A percentile compares a stretch with the other conserved stretches of the same genome.
Conservation (phyloP, 2,888 invertebrate genomes). For the Polydrusus pterygomalis region DNA sequence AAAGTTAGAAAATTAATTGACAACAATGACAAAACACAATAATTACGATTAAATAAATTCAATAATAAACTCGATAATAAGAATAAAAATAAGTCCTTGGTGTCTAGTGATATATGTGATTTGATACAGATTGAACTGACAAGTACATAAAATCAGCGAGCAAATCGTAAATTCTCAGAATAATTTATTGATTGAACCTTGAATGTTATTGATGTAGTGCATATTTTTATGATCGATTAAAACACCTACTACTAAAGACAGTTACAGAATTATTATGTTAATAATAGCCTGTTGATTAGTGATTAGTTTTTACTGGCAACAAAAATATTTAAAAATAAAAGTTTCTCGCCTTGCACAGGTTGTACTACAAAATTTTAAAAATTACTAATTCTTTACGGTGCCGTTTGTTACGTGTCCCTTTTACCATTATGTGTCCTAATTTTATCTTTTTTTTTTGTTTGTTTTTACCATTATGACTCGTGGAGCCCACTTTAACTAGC, state of each 20-base stretch:
- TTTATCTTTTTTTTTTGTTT: no score
- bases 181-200: slow-evolving; percentile 35
- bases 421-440: no score
- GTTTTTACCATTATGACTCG: no score
- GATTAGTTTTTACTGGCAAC: background rate
- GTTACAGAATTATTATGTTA: slow-evolving; percentile 13
- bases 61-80: slow-evolving; percentile 36
- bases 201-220: slow-evolving; percentile 26
- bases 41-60: slow-evolving; percentile 33
- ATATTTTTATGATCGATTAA: background rate
- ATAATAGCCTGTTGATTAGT: background rate
- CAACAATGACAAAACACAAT: slow-evolving; percentile 10
- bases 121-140: slow-evolving; percentile 43
- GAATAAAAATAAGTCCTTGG: slow-evolving; percentile 38
- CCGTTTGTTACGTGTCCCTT: no score
- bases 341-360: no score
- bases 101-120: slow-evolving; percentile 29
- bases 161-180: slow-evolving; percentile 33
- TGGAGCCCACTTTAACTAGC: no score
- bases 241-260: slow-evolving; percentile 10
- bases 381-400: no score
- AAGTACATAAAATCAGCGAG: slow-evolving; percentile 37
- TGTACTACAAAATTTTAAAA: no score
- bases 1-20: slow-evolving; percentile 9
- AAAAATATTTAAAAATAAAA: background rate